Evolutionary conservation across 1,140 invertebrate species (phyloP), one percentile per base, ranked within the genome.

Genomic region (Drosophila rhopaloa): DNA sequence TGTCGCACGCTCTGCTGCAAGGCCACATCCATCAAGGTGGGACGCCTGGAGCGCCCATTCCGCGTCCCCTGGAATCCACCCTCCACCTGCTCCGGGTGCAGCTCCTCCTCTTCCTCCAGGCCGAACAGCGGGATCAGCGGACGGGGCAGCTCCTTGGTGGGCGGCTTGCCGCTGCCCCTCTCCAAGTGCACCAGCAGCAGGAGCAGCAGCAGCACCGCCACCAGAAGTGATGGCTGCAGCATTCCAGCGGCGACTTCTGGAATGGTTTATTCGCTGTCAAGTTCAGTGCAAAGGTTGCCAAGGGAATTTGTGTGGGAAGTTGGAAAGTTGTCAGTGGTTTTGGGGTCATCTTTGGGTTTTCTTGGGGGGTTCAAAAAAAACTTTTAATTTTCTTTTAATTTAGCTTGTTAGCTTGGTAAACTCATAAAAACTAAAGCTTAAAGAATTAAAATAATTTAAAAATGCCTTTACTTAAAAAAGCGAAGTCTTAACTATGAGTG

Each of bases 11-110:
- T 92, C 32, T 79, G 72, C 48, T 92, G 86, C 66, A 92, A 50
- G 24, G 88, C 91, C 48, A 89, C 76, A 79, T 92, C 90, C 80
- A 92, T 89, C 55, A 92, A 56, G 5, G 88, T 91, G 29, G 71
- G 86, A 5, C 82, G 82, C 6, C 74, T 76, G 7, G 86, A 90
- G 11, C 84, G 84, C 4, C 72, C 60, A 32, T 77, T 79, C 13
- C 83, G 63, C 41, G 35, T 50, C 1, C 4, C 19, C 16, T 78
- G 60, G 68, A 44, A 41, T 73, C 58, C 1, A 24, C 24, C 48
- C 41, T 76, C 47, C 19, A 27, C 47, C 19, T 14, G 51, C 19
- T 40, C 35, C 32, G 27, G 46, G 16, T 67, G 51, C 43, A 24
- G 47, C 16, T 68, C 35, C 43, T 32, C 47, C 50, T 55, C 56